Conservation (phyloP, 2,113 vertebrate genomes). For the Apteryx owenii region DNA sequence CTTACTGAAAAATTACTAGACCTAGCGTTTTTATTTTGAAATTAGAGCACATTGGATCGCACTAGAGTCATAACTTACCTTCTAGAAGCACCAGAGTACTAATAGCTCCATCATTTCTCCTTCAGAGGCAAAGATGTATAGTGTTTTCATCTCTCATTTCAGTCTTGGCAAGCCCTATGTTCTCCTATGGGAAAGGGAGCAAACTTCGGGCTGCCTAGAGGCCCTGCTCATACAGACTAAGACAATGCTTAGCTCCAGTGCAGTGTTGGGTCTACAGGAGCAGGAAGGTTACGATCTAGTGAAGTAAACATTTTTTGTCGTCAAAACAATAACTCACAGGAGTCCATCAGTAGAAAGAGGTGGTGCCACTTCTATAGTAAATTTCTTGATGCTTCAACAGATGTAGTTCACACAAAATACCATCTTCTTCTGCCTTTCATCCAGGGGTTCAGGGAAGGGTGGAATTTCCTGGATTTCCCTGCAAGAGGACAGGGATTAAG, state of each 20-base stretch:
- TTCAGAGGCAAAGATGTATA: background rate
- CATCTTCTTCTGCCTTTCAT: background rate
- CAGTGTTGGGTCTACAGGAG: background rate
- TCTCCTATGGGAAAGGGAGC: background rate
- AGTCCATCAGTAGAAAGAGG: background rate
- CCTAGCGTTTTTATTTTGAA: background rate
- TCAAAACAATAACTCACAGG: background rate
- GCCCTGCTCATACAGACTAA: background rate
- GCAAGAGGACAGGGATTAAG: background rate
- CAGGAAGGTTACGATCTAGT: background rate
- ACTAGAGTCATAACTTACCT: background rate
- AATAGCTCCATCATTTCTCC: background rate
- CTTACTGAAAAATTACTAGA: background rate
- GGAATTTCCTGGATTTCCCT: background rate
- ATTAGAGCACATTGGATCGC: background rate
- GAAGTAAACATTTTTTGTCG: background rate
- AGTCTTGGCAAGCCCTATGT: background rate
- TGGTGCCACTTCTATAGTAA: background rate
- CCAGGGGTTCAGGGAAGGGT: background rate
- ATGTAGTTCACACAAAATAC: background rate
- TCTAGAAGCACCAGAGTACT: background rate
- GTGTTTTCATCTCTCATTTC: background rate
- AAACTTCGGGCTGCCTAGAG: background rate
- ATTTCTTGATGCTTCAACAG: background rate
- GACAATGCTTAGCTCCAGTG: background rate